phyloP scores from a whole-genome alignment of 2,888 invertebrate genomes.

The Phortica okadai region DNA sequence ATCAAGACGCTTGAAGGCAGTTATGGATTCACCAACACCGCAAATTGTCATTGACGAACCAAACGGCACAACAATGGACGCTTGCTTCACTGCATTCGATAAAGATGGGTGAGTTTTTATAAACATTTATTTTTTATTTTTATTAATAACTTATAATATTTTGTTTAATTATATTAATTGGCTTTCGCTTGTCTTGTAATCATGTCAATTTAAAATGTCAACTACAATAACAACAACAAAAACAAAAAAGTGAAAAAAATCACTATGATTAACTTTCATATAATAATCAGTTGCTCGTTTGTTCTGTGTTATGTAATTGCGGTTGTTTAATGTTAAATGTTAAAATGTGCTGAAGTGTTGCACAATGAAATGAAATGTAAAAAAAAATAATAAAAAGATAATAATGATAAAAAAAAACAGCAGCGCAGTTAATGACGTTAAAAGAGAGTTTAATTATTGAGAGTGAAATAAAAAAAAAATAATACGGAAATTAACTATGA shows the following conservation, averaged over 20 bases:
- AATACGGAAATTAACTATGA: too few relatives aligned
- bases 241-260: background rate
- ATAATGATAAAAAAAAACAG: slow-evolving; percentile 19
- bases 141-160: background rate
- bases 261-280: background rate
- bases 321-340: background rate
- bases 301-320: slow-evolving; percentile 5
- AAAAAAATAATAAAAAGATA: slow-evolving; percentile 2
- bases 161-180: slow-evolving; percentile 2
- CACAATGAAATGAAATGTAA: slow-evolving; percentile 6
- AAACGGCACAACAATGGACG: slow-evolving; percentile 87
- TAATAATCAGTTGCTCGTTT: background rate
- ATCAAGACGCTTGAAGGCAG: slow-evolving; percentile 21
- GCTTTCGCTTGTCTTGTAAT: slow-evolving; percentile 4
- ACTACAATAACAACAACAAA: slow-evolving; percentile 7
- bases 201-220: slow-evolving; percentile 29
- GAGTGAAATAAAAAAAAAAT: too few relatives aligned
- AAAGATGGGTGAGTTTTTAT: slow-evolving; percentile 85
- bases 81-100: slow-evolving; percentile 93
- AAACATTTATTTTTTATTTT: background rate
- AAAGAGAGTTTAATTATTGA: too few relatives aligned
- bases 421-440: background rate
- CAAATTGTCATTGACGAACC: slow-evolving; percentile 78
- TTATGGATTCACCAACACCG: slow-evolving; percentile 76
- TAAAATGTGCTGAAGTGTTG: background rate